These are phyloP conservation scores for Meda fulgida DNA, from an alignment of 2,797 vertebrate species.

Conservation along the genomic window DNA sequence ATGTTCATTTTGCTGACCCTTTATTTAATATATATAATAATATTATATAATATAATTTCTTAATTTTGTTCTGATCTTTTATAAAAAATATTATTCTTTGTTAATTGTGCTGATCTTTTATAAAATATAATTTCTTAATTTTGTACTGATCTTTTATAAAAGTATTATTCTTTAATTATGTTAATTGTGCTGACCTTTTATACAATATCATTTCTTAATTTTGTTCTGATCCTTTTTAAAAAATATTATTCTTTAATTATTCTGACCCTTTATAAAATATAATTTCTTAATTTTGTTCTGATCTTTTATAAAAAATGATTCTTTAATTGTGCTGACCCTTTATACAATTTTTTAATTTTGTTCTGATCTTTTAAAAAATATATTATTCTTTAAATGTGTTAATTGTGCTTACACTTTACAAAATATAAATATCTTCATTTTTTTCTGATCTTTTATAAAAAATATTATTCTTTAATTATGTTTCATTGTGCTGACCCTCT, in stretches of 20 bases:
- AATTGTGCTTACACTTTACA: background rate
- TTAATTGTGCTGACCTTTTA: background rate
- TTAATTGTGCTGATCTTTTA: background rate
- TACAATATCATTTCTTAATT: no score
- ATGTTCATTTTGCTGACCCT: background rate
- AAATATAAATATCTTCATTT: background rate
- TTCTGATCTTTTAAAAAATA: background rate
- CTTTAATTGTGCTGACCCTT: background rate
- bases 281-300: no score
- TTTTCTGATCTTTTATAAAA: background rate
- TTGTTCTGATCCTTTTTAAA: background rate
- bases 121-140: no score
- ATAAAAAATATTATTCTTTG: background rate
- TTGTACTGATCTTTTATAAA: no score
- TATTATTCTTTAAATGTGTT: background rate
- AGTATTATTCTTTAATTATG: background rate
- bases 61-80: background rate
- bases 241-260: background rate
- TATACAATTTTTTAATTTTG: background rate
- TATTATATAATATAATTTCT: background rate
- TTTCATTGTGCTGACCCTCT: background rate
- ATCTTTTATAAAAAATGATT: background rate
- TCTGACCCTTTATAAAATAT: background rate
- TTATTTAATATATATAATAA: no score
- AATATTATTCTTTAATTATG: background rate